Base-by-base conservation (phyloP, 1,140 invertebrate genomes). In the Watersipora subatra region DNA sequence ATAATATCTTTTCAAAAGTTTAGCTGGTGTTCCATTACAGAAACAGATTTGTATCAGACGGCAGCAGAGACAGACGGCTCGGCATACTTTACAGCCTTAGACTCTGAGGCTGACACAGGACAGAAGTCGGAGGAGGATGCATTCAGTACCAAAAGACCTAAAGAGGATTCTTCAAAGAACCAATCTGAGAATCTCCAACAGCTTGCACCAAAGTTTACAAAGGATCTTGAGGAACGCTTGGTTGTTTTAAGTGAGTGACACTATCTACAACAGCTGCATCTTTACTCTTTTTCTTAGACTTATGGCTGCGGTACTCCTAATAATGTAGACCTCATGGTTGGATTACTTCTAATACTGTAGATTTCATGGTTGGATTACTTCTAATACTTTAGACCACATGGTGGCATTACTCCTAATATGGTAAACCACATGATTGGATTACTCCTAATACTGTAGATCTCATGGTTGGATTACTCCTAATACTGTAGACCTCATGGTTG, bases 41-140 rank as follows among this genome's bases (percentile, higher is more conserved):
- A 68, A 17, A 29, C 69, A 30, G 69, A 67, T 46, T 69, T 68
- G n/a, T 63, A 69, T 58, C 66, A 69, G 28, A 69, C 46, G 63
- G 67, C 63, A 68, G 65, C 58, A 29, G 69, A 68, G 56, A 58
- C 62, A 46, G 65, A 68, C 61, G 57, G 66, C 2, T 28, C 27
- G 20, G 57, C 46, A 26, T 67, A 67, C 28, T 34, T 65, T 55
- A 65, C 66, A 19, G 69, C 71, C n/a, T 66, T 69, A 20, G 75
- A 77, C 61, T 73, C 70, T 63, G 73, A 76, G 59, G 73, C 75
- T 70, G 73, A 71, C 57, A 69, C 71, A 29, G 68, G 73, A 2
- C 63, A 70, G 56, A 74, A 73, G 2, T 65, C 72, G 46, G 73
- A 73, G 63, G 72, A 68, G 61, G 69, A 68, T 28, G 68, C 70